A percentile compares a stretch with the other conserved stretches of the same genome.
These are phyloP conservation scores for Drosophila auraria DNA, from an alignment of 1,140 invertebrate species.

Conservation along the genomic window DNA sequence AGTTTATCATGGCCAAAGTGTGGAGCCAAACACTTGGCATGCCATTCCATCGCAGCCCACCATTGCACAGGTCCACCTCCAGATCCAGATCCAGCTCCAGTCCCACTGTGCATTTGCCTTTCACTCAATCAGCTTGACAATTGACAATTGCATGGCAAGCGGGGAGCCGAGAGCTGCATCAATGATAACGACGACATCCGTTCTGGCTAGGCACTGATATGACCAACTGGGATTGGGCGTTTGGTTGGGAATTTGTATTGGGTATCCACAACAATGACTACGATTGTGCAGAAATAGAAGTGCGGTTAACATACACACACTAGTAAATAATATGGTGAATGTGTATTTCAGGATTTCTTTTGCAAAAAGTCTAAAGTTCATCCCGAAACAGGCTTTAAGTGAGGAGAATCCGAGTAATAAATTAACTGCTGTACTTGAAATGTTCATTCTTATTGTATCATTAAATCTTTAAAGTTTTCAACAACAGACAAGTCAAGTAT, in stretches of 20 bases:
- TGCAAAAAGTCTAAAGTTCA: not conserved
- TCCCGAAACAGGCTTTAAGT: not conserved
- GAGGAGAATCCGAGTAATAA: not conserved
- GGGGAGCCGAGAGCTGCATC: slow-evolving; percentile 28
- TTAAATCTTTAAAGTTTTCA: too few relatives aligned
- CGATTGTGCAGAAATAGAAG: not conserved
- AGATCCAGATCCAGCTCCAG: slow-evolving; percentile 9
- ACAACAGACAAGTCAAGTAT: not conserved
- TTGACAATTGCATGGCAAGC: slow-evolving; percentile 60
- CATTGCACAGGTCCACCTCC: not conserved
- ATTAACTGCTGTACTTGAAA: too few relatives aligned
- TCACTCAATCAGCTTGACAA: slow-evolving; percentile 77
- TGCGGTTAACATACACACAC: too few relatives aligned
- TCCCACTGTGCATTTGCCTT: slow-evolving; percentile 51
- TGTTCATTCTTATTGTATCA: too few relatives aligned
- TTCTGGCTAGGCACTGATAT: slow-evolving; percentile 26
- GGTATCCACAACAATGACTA: slow-evolving; percentile 8
- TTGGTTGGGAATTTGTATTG: not conserved
- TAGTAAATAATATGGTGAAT: not conserved
- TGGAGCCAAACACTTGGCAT: slow-evolving; percentile 24
- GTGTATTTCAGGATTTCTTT: not conserved
- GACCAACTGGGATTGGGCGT: slow-evolving; percentile 4
- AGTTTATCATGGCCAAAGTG: slow-evolving; percentile 48
- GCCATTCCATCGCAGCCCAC: slow-evolving; percentile 9
- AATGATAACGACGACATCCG: slow-evolving; percentile 61